Base-by-base conservation (phyloP, 2,113 vertebrate genomes). In the Alethe castanea region DNA sequence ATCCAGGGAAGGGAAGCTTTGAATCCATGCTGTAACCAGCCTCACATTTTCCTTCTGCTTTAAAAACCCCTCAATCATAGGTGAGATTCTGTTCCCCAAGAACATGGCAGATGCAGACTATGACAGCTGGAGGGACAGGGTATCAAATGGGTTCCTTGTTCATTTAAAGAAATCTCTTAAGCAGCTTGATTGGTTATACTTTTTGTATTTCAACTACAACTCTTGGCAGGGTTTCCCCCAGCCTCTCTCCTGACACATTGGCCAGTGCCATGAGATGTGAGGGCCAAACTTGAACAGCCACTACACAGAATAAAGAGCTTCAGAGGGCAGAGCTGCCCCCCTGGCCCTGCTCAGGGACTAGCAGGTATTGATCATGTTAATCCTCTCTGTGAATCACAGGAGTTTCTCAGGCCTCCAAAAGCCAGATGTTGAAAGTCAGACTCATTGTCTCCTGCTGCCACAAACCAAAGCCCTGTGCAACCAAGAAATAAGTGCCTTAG, bases 81-180 rank as follows among this genome's bases (percentile, higher is more conserved):
- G 19, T 52, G 47, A 74, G 59, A 62, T 23, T 23, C 19, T 53
- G 19, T 29, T 70, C 50, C 35, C 48, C 53, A 50, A 23, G 25
- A 44, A 28, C 24, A 36, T 0, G 1, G 54, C 35, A 61, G 35
- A 28, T 19, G n/a, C 13, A 69, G 81, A 19, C 2, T 2, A 36
- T 2, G 45, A 47, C 8, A 60, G 45, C n/a, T 70, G 52, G 23
- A 65, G 54, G n/a, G 23, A 79, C 25, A 52, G 11, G 20, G 33
- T 56, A 26, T 40, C 38, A 54, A n/a, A 84, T 1, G 20, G 20
- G 15, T 8, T 87, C 48, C 44, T 74, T 0, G 0, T 1, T 52
- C 31, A 50, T 66, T 71, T 74, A 70, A 56, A 87, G 12, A 38
- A 91, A 65, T 50, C 56, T 14, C 2, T 0, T 16, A 26, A 45